Base-by-base conservation (phyloP, 1,140 invertebrate genomes). In the Manduca sexta region DNA sequence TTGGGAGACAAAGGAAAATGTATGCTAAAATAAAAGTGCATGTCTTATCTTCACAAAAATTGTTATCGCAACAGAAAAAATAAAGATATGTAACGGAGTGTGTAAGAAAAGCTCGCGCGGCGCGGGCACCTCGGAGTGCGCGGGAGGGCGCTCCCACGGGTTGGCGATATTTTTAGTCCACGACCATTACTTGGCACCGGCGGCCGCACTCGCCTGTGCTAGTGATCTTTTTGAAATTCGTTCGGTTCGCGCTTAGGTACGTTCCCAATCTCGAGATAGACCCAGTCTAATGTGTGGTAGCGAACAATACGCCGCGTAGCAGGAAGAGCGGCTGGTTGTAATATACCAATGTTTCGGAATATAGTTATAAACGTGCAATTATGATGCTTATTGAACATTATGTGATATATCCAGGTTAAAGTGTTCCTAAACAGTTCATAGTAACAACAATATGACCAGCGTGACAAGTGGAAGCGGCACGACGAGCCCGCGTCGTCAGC, bases 141-240 rank as follows among this genome's bases (percentile, higher is more conserved):
- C 82, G 80, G 82, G 82, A 85, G 82, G 82, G 82, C 82, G 82
- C 79, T 85, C 82, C 82, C 81, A 84, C 81, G 81, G 81, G 79
- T 84, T 84, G 75, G 75, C 69, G 79, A 81, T 84, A 84, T 84
- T 84, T 84, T 84, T 84, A 84, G 81, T 84, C 66, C 71, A 65
- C 79, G 70, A 77, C 74, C 77, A 82, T 83, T 84, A 84, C 81
- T 84, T 84, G 81, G 81, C 81, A 84, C 77, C 69, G 79, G 64
- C 79, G 81, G 81, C 77, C 81, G 81, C 69, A 80, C 77, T 79
- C 74, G 61, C 48, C 67, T 81, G 78, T 65, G 78, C 78, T 76
- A 79, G 68, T 81, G 74, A 84, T 83, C 75, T 81, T 76, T 80
- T 62, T 77, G 64, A 81, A 78, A 78, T 78, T 76, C 64, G 70